Base-by-base conservation (phyloP, 2,888 invertebrate species). In the Rotaria sp. region DNA sequence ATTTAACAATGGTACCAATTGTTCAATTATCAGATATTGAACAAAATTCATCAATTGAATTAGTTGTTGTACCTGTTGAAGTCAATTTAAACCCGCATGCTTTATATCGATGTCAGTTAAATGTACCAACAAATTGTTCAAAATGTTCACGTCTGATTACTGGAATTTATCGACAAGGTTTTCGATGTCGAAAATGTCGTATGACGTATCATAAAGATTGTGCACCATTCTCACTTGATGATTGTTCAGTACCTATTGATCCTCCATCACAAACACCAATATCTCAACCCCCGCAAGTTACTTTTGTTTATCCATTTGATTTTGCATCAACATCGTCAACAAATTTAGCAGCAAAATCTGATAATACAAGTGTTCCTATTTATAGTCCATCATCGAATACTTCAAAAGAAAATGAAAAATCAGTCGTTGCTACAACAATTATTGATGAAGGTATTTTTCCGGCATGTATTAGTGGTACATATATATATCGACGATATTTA, bases 1-100 rank as follows among this genome's bases (percentile, higher is more conserved):
- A 67, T 67, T 21, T 67, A 67, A 67, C 67, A 67, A 67, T 67
- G 67, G 67, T 67, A 67, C 67, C 67, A 35, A 67, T 67, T 38
- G 67, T 35, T 67, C 67, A 67, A 67, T 35, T 67, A 35, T 67
- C 67, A 15, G 67, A 67, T 35, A 30, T 67, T 67, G 67, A 67
- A 67, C 67, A 67, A 35, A 67, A 67, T 67, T 67, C 67, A 18
- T 35, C 21, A 2, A 67, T 67, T 38, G 67, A 67, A 67, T 38
- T 67, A 67, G 35, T 67, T 67, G 35, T 67, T 21, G 67, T 67
- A 35, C 67, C 67, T 21, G 67, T 67, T 18, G 67, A 67, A 67
- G 35, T 67, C 5, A 67, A 67, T 35, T 35, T 35, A 35, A 67
- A 67, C 21, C 67, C 67, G 1, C 67, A 67, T 67, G 67, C 35